Conservation (phyloP, 2,888 invertebrate species). For the Graphium colonna region DNA sequence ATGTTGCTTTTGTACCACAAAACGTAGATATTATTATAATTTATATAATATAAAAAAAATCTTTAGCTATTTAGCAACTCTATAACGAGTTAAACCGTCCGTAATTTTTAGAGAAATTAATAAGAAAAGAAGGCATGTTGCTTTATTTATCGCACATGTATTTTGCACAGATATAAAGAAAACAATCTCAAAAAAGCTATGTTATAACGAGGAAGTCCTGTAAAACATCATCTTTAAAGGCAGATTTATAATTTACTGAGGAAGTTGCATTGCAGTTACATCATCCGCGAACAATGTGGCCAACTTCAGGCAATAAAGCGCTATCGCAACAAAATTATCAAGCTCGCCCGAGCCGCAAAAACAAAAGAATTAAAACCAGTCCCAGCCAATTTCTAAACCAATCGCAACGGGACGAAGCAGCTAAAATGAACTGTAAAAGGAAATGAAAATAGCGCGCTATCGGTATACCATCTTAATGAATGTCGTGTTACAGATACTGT, state of each 20-base stretch:
- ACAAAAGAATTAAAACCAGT: neutral
- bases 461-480: neutral
- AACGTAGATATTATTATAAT: too few relatives aligned
- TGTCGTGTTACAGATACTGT: neutral
- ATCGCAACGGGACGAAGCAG: neutral
- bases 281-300: slow-evolving; percentile 37
- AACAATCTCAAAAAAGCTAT: too few relatives aligned
- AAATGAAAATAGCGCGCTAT: neutral
- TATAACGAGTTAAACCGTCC: too few relatives aligned
- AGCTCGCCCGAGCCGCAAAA: slow-evolving; percentile 10
- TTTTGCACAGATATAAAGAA: too few relatives aligned
- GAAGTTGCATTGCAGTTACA: slow-evolving; percentile 37
- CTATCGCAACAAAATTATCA: slow-evolving; percentile 40
- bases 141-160: too few relatives aligned
- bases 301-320: slow-evolving; percentile 43
- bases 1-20: too few relatives aligned
- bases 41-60: too few relatives aligned
- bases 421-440: neutral
- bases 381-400: neutral
- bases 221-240: slow-evolving; percentile 29
- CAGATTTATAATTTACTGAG: slow-evolving; percentile 40
- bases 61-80: too few relatives aligned
- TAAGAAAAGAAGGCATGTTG: too few relatives aligned
- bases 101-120: too few relatives aligned
- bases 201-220: slow-evolving; percentile 13